Percentiles rank a stretch among this genome's conserved stretches.
Evolutionary conservation across 2,113 vertebrate genomes (phyloP).

Genomic region (Capreolus pygargus): DNA sequence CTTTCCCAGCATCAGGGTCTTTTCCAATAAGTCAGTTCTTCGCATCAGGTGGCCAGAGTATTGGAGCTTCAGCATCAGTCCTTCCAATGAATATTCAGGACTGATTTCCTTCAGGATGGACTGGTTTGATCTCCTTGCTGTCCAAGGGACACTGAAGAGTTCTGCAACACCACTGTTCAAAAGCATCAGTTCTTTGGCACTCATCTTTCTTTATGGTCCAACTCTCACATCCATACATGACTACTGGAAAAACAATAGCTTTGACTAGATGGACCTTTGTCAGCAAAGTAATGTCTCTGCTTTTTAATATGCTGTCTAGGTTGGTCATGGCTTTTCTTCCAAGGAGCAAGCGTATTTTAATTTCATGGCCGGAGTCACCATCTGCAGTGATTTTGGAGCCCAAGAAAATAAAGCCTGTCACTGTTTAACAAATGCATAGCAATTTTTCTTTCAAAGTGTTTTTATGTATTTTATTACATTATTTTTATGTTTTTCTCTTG

Average conservation of each 20-base stretch:
- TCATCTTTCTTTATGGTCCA: background rate
- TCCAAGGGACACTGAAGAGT: background rate
- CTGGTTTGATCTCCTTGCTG: background rate
- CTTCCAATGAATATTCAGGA: background rate
- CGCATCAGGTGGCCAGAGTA: background rate
- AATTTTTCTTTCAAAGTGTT: constrained; percentile 32
- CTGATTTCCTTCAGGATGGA: background rate
- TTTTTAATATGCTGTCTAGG: background rate
- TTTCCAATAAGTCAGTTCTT: background rate
- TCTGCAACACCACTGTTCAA: background rate
- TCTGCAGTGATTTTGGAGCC: background rate
- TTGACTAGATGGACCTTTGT: background rate
- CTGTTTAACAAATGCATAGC: background rate
- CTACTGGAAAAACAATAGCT: background rate
- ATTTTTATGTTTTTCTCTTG: background rate
- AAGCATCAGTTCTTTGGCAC: background rate
- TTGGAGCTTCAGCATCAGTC: background rate
- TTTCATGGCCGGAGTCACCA: background rate
- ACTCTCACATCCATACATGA: background rate
- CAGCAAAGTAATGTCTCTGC: background rate
- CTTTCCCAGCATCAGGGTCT: background rate
- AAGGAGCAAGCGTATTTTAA: background rate
- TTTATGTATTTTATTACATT: background rate
- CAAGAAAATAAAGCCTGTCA: background rate
- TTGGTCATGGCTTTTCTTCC: background rate